Percentiles rank a stretch among this genome's conserved stretches.
Evolutionary conservation across 2,113 vertebrate species (phyloP).

Genomic region (Falcunculus frontatus): DNA sequence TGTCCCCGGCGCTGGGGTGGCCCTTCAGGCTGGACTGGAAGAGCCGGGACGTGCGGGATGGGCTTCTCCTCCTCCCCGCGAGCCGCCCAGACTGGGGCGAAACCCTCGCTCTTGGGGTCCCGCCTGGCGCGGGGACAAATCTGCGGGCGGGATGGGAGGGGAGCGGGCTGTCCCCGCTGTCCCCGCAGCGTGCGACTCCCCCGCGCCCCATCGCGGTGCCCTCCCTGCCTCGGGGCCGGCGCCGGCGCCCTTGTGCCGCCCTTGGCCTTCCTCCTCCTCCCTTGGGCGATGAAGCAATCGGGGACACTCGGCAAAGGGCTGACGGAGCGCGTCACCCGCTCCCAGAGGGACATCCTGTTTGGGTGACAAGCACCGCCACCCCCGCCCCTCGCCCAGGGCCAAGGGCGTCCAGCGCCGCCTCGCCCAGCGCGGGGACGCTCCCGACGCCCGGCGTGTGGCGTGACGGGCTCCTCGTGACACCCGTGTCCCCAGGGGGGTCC

Average conservation of each 20-base stretch:
- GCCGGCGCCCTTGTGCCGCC: slow-evolving; percentile 54
- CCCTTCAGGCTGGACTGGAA: background rate
- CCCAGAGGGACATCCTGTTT: slow-evolving; percentile 45
- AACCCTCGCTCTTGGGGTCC: background rate
- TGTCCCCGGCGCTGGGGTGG: background rate
- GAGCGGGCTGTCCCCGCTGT: background rate
- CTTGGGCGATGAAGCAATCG: slow-evolving; percentile 56
- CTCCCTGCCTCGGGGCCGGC: slow-evolving; percentile 24
- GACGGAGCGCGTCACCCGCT: slow-evolving; percentile 50
- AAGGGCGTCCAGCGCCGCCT: background rate
- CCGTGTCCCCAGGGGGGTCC: rapidly evolving
- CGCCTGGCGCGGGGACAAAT: rapidly evolving
- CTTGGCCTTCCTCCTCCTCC: slow-evolving; percentile 49
- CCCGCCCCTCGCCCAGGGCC: background rate
- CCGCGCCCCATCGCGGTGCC: background rate
- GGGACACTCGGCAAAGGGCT: slow-evolving; percentile 47
- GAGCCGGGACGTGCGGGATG: background rate
- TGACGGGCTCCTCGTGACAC: background rate
- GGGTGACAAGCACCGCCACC: background rate
- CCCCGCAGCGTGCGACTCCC: background rate
- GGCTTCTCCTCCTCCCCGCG: background rate
- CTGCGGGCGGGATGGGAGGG: background rate
- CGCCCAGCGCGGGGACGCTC: background rate
- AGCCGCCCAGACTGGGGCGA: background rate
- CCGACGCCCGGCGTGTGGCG: background rate